Percentiles rank a stretch among this genome's conserved stretches.
Conservation (phyloP, 1,140 invertebrate species). For the Macrobrachium rosenbergii region DNA sequence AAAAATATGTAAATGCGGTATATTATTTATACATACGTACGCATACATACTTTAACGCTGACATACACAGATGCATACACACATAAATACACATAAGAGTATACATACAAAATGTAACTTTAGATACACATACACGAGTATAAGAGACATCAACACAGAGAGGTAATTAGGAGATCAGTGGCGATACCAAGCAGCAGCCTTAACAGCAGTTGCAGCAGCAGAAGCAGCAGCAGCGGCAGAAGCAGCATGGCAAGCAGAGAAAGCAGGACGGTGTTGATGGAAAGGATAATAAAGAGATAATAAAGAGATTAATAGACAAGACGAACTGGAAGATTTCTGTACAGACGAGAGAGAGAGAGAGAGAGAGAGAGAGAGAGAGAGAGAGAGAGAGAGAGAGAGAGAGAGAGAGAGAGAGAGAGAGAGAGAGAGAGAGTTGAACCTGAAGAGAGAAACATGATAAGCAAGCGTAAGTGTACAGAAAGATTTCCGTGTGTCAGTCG, state of each 20-base stretch:
- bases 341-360: neutral
- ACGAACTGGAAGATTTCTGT: neutral
- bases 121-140: neutral
- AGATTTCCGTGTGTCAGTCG: too few relatives aligned
- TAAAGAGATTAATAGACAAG: neutral
- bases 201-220: too few relatives aligned
- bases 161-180: too few relatives aligned
- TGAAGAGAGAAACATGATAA: too few relatives aligned
- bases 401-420: slow-evolving; percentile 22
- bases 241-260: neutral
- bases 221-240: neutral
- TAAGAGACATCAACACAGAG: neutral
- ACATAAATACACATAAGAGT: neutral
- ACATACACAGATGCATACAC: neutral
- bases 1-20: neutral
- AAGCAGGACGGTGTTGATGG: neutral
- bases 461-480: too few relatives aligned
- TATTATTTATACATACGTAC: slow-evolving; percentile 5
- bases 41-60: neutral
- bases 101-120: neutral
- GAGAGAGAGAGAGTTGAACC: slow-evolving; percentile 11
- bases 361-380: slow-evolving; percentile 1
- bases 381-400: neutral
- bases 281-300: neutral
- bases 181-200: too few relatives aligned